Conservation (phyloP, 1,140 invertebrate species). For the Calosoma granatense region DNA sequence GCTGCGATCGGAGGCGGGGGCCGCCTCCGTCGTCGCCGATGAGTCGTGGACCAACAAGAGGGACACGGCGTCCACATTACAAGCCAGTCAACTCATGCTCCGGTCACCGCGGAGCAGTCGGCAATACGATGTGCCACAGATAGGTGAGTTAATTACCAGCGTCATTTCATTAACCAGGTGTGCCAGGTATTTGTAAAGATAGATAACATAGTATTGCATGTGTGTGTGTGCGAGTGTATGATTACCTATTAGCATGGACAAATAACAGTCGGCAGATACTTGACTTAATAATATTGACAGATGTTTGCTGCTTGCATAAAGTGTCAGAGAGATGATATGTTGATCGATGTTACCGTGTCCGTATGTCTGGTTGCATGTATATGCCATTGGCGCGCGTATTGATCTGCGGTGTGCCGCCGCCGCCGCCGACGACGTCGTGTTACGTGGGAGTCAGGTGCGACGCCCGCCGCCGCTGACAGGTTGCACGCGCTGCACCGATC, state of each 20-base stretch:
- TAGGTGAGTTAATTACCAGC: slow-evolving; percentile 47
- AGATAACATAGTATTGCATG: too few relatives aligned
- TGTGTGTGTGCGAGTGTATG: too few relatives aligned
- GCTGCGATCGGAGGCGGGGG: not conserved
- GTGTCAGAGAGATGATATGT: too few relatives aligned
- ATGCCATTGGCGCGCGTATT: not conserved
- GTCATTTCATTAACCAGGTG: too few relatives aligned
- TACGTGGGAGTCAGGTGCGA: slow-evolving; percentile 5
- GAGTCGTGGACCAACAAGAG: slow-evolving; percentile 12
- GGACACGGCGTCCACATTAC: slow-evolving; percentile 9
- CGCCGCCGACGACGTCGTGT: too few relatives aligned
- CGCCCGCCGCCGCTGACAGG: slow-evolving; percentile 9
- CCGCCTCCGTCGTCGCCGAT: slow-evolving; percentile 9
- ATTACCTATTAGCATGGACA: too few relatives aligned
- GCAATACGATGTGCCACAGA: slow-evolving; percentile 59
- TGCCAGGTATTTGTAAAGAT: too few relatives aligned
- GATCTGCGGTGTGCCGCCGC: not conserved
- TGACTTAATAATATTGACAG: too few relatives aligned
- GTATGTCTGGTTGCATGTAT: too few relatives aligned
- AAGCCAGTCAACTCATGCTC: slow-evolving; percentile 50
- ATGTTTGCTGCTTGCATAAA: too few relatives aligned
- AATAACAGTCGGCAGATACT: too few relatives aligned
- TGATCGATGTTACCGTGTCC: not conserved
- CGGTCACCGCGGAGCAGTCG: slow-evolving; percentile 49
- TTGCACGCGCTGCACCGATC: slow-evolving; percentile 12